phyloP scores from a whole-genome alignment of 2,113 vertebrate genomes.

The Rhodinocichla rosea region DNA sequence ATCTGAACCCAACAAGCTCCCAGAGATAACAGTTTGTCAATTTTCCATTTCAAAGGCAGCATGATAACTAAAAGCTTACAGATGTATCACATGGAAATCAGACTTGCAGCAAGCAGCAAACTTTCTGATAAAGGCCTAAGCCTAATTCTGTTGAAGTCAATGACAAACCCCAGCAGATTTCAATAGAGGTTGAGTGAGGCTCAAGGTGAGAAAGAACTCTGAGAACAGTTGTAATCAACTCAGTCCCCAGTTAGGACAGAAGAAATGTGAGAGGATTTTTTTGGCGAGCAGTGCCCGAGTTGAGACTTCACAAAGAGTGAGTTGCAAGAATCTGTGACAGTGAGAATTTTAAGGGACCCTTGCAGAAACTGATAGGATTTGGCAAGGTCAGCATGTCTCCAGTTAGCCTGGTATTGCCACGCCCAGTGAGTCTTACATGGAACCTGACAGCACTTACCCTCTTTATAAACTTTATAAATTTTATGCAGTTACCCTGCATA shows the following conservation, averaged over 20 bases:
- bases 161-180: not conserved
- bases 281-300: rapidly evolving
- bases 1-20: not conserved
- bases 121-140: slow-evolving; percentile 28
- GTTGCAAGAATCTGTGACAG: not conserved
- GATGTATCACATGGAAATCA: slow-evolving; percentile 37
- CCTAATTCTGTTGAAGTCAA: slow-evolving; percentile 1
- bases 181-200: not conserved
- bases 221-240: not conserved
- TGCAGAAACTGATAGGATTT: not conserved
- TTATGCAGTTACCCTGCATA: not conserved
- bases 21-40: slow-evolving; percentile 48
- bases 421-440: not conserved
- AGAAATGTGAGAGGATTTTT: not conserved
- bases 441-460: not conserved
- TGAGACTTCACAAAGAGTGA: not conserved
- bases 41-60: slow-evolving; percentile 38
- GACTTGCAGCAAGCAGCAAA: slow-evolving; percentile 12
- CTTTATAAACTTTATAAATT: not conserved
- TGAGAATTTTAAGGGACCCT: not conserved
- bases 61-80: slow-evolving; percentile 22
- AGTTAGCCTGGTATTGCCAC: not conserved
- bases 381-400: not conserved
- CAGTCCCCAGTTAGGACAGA: not conserved
- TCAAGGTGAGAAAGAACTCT: slow-evolving; percentile 14